Evolutionary conservation across 2,888 invertebrate species (phyloP).

Genomic region (Ischnus inquisitorius): DNA sequence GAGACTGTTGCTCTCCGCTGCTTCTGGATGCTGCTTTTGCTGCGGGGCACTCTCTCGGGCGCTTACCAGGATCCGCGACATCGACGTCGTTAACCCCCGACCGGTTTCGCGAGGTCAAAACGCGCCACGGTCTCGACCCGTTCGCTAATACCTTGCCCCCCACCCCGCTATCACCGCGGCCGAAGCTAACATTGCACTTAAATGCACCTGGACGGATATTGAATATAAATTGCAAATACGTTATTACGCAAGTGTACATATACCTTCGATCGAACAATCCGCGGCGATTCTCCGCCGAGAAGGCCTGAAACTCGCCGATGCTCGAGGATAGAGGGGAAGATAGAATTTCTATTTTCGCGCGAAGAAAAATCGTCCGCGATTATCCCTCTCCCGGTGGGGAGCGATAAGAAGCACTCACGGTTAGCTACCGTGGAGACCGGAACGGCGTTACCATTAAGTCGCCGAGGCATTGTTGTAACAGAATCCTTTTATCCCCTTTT

Average conservation of each 20-base stretch:
- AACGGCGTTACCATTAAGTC: background rate
- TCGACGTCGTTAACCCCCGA: constrained; percentile 69
- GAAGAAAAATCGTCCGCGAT: constrained; percentile 4
- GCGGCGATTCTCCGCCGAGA: background rate
- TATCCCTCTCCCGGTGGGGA: background rate
- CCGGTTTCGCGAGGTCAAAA: constrained; percentile 68
- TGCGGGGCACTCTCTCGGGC: constrained; percentile 21
- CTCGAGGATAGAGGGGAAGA: background rate
- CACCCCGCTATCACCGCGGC: constrained; percentile 5
- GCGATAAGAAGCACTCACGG: constrained; percentile 18
- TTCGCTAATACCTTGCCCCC: constrained; percentile 54
- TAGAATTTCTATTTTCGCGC: background rate
- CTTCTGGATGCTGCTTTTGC: constrained; percentile 51
- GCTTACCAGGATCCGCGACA: constrained; percentile 60
- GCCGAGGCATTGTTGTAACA: background rate
- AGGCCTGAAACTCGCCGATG: background rate
- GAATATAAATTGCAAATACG: constrained; percentile 46
- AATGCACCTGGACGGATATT: constrained; percentile 43
- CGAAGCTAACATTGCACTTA: constrained; percentile 17
- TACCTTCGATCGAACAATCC: background rate
- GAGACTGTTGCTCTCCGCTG: constrained; percentile 57
- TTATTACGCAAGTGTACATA: constrained; percentile 18
- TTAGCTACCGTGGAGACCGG: background rate
- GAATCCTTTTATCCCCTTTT: background rate
- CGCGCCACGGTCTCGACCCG: constrained; percentile 63